A percentile compares a stretch with the other conserved stretches of the same genome.
Conservation (phyloP, 2,888 invertebrate species). For the Trichacis sp. region DNA sequence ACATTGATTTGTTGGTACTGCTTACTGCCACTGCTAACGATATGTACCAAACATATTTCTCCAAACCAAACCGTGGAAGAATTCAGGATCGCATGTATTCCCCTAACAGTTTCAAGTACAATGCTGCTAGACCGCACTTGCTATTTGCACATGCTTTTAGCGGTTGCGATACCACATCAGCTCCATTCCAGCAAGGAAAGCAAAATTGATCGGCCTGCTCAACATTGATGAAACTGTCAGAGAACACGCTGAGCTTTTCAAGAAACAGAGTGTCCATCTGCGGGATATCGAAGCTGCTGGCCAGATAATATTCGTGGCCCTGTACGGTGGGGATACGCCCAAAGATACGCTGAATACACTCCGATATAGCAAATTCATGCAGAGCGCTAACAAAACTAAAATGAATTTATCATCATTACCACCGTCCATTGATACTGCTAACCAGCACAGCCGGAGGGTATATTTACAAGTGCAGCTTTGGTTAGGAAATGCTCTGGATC, state of each 20-base stretch:
- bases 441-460: not conserved
- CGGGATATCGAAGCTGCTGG: not conserved
- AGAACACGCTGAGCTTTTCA: not conserved
- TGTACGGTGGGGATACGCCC: not conserved
- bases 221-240: not conserved
- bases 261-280: not conserved
- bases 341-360: not conserved
- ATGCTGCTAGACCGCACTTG: not conserved
- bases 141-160: not conserved
- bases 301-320: not conserved
- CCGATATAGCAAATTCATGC: not conserved
- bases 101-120: not conserved
- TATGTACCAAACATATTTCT: not conserved
- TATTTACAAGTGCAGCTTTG: slow-evolving; percentile 45
- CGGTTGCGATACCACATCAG: slow-evolving; percentile 1
- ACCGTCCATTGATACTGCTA: not conserved
- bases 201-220: not conserved
- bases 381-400: not conserved
- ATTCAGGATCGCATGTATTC: not conserved
- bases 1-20: slow-evolving; percentile 5
- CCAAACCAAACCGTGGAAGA: not conserved
- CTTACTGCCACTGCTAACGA: not conserved
- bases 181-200: not conserved
- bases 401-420: not conserved
- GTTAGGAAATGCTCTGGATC: slow-evolving; percentile 37